Percentiles rank a stretch among this genome's conserved stretches.
These are phyloP conservation scores for Yponomeuta cagnagella DNA, from an alignment of 2,888 invertebrate species.

Conservation along the genomic window DNA sequence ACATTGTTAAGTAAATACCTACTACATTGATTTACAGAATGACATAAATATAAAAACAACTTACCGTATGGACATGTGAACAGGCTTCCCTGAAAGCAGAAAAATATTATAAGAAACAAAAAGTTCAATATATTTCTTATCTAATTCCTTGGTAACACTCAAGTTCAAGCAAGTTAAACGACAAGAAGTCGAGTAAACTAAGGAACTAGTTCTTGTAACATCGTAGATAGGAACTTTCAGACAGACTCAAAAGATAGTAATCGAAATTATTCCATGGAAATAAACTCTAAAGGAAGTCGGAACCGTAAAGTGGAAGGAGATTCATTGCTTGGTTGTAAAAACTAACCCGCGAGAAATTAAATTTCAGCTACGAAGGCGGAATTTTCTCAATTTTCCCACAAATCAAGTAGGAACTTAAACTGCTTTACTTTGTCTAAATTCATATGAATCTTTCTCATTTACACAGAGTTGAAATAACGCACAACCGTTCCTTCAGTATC, in stretches of 20 bases:
- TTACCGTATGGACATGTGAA: slow-evolving; percentile 85
- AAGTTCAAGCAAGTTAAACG: neutral
- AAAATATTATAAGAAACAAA: slow-evolving; percentile 21
- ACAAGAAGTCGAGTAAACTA: neutral
- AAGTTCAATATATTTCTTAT: neutral
- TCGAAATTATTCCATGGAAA: neutral
- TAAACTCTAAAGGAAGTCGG: neutral
- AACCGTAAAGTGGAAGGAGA: neutral
- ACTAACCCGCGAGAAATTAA: neutral
- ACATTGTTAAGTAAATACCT: neutral
- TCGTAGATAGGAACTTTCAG: neutral
- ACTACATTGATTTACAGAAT: no score
- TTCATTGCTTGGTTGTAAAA: neutral
- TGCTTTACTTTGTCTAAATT: no score
- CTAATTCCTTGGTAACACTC: neutral
- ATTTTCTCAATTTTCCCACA: neutral
- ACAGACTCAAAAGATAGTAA: slow-evolving; percentile 3
- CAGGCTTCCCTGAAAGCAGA: slow-evolving; percentile 78
- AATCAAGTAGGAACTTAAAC: no score
- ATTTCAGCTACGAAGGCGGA: neutral
- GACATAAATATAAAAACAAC: slow-evolving; percentile 37
- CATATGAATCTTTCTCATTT: no score
- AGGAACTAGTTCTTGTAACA: slow-evolving; percentile 3
- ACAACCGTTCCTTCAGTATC: no score
- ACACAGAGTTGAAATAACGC: no score